These are phyloP conservation scores for Pteria penguin DNA, from an alignment of 2,888 invertebrate genomes.

Conservation along the genomic window DNA sequence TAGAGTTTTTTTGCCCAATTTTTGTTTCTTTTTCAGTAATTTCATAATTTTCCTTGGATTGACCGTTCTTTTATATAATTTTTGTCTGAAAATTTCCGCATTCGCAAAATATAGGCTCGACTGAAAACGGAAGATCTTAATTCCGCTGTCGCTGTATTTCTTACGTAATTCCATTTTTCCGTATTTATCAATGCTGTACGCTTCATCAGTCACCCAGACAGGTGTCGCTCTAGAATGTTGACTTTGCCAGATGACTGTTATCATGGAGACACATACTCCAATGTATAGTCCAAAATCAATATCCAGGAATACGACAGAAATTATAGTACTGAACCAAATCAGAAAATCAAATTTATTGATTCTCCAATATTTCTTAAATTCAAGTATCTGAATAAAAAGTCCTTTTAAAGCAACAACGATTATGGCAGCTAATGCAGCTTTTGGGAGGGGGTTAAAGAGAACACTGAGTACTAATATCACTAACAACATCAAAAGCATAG, in stretches of 20 bases:
- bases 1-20: not conserved
- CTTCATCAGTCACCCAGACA: constrained; percentile 67
- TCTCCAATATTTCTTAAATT: constrained; percentile 87
- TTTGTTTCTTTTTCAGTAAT: constrained; percentile 68
- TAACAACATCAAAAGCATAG: constrained; percentile 71
- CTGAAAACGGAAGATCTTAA: constrained; percentile 76
- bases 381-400: constrained; percentile 84
- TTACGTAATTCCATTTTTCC: constrained; percentile 67
- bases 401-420: constrained; percentile 80
- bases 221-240: constrained; percentile 72
- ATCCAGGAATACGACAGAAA: constrained; percentile 74
- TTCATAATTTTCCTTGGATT: constrained; percentile 73
- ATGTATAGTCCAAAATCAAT: constrained; percentile 76
- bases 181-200: constrained; percentile 64
- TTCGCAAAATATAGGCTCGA: constrained; percentile 76
- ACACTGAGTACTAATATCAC: constrained; percentile 74
- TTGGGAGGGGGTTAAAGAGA: constrained; percentile 75
- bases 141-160: constrained; percentile 63
- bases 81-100: constrained; percentile 75
- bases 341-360: constrained; percentile 89
- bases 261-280: constrained; percentile 72
- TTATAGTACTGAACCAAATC: constrained; percentile 75
- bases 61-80: constrained; percentile 71
- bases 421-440: constrained; percentile 79
- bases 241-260: constrained; percentile 74